Percentiles rank a stretch among this genome's conserved stretches.
phyloP scores from a whole-genome alignment of 2,113 vertebrate genomes.

The Zonotrichia leucophrys region DNA sequence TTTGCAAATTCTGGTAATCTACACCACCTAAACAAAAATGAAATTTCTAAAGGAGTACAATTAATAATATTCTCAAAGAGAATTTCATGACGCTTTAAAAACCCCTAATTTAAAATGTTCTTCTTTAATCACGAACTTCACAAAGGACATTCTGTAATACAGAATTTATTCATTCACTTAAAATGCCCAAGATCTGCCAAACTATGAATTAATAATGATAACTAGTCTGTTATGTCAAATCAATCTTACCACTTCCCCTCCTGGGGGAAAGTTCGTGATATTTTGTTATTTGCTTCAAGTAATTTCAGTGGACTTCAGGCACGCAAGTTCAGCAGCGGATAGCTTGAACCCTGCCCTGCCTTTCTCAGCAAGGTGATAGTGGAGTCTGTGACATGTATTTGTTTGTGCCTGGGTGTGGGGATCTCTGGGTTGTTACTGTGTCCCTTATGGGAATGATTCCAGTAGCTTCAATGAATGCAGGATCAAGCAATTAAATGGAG shows the following conservation, averaged over 20 bases:
- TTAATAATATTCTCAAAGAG: background rate
- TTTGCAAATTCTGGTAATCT: background rate
- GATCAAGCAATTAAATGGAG: background rate
- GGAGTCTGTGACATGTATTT: background rate
- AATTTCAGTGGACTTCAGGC: background rate
- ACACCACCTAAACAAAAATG: background rate
- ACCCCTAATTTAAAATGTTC: background rate
- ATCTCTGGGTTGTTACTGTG: background rate
- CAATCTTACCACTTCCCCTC: background rate
- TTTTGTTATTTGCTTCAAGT: background rate
- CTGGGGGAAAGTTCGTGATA: background rate
- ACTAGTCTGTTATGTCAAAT: conserved; percentile 26
- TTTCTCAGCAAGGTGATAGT: background rate
- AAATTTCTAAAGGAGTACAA: background rate
- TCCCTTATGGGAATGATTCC: background rate
- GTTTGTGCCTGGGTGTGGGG: background rate
- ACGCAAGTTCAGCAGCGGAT: background rate
- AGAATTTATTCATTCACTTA: conserved; percentile 17
- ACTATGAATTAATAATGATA: conserved; percentile 46
- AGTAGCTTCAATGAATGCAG: background rate
- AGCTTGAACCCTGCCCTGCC: background rate
- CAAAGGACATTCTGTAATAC: background rate
- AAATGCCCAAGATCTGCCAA: background rate
- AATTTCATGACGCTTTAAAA: background rate
- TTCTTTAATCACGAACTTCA: background rate